Evolutionary conservation across 1,140 invertebrate species (phyloP), one percentile per base, ranked within the genome.

Genomic region (Ceratoteleas bidentatus): DNA sequence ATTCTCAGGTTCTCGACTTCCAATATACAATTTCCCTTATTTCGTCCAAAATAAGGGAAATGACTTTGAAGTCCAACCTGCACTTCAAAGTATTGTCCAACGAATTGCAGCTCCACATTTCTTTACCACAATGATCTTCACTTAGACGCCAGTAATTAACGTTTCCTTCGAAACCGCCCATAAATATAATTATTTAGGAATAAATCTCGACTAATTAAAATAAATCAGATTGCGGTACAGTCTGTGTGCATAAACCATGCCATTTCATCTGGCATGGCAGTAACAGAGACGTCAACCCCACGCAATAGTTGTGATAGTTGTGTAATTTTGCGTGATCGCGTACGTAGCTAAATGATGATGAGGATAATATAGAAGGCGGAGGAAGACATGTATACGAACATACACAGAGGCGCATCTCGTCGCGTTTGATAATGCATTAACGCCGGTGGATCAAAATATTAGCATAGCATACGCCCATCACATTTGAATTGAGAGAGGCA

Each of bases 381-480:
- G 81, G 43, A 73, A n/a, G 61, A n/a, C n/a, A 49, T 65, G 74
- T 64, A 56, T 70, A 78, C 70, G 70, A 76, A 84, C 60, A 68
- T 81, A 82, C 68, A 66, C 60, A 64, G 34, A 56, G 45, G 70
- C 80, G 58, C 80, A 81, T 84, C 79, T 81, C 83, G 76, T 83
- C 81, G 81, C 83, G 87, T 87, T 87, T 88, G 87, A 87, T 88
- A 88, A 87, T 87, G 85, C 87, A 88, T 88, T 88, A 88, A 86
- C 87, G 87, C 86, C 86, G 86, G 85, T 86, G 86, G 86, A 87
- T 88, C 84, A 84, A 85, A 86, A 87, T 87, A 92, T 91, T 90
- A 91, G 88, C 91, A 91, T 91, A 91, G 89, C 90, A 87, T 90
- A 91, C 91, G 90, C 90, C 90, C 90, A 91, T 90, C 90, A 88